Base-by-base conservation (phyloP, 2,888 invertebrate genomes). In the Sinopyrophorus schimmeli region DNA sequence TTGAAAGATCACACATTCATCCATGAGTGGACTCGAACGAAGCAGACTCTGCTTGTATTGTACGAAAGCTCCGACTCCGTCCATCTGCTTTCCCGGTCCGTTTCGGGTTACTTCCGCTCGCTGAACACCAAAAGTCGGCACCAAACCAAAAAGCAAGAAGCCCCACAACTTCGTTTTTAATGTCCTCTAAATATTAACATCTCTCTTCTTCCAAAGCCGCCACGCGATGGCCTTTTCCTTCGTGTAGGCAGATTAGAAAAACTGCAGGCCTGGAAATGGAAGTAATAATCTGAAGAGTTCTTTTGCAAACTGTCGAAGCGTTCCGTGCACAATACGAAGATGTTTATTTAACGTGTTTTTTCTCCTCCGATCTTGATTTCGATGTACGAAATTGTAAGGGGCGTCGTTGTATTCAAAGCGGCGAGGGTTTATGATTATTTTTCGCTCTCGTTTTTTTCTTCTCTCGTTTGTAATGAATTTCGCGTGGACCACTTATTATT, bases 61-160 rank as follows among this genome's bases (percentile, higher is more conserved):
- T 57, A 53, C 46, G 41, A 50, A n/a, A 48, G 46, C 49, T 49
- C 39, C 50, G 54, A 49, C 53, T 47, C 42, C 61, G 61, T 61
- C 61, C 61, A 61, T 61, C 61, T 61, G 61, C 60, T 60, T 59
- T 59, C 54, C 58, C 52, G 74, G 78, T 76, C 65, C 73, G 72
- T 42, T 75, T 75, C 60, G 76, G 69, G 23, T 77, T 74, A 51
- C 68, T 60, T 77, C 70, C 55, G 75, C 76, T 60, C 74, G 74
- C 1, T 76, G 77, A 66, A 54, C 57, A 48, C 57, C 52, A 60
- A 62, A 60, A 59, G 55, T 58, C 55, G 49, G 53, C 48, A 42
- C 50, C 40, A 54, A 54, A 55, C 53, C 50, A 53, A 57, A 54
- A 54, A 57, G 54, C 53, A 54, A 57, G 54, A 57, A 57, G 57